Evolutionary conservation across 2,113 vertebrate species (phyloP).

Genomic region (Numida meleagris): DNA sequence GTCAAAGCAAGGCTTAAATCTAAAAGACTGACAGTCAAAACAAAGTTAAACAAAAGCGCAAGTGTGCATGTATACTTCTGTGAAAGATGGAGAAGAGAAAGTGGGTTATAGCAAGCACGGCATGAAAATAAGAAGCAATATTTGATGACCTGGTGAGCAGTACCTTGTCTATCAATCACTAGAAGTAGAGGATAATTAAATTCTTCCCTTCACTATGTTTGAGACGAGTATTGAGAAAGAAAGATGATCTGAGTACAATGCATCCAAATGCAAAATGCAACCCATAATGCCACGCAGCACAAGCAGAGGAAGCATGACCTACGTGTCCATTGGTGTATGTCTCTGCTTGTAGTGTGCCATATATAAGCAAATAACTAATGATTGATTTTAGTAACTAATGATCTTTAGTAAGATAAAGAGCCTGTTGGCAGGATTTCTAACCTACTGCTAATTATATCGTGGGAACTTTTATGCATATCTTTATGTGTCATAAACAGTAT

Average conservation of each 20-base stretch:
- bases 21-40: not conserved
- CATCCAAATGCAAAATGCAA: not conserved
- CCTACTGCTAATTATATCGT: not conserved
- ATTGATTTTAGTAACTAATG: not conserved
- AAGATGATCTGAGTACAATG: not conserved
- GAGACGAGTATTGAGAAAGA: not conserved
- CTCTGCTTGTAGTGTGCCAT: not conserved
- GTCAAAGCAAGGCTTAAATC: not conserved
- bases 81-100: not conserved
- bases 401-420: not conserved
- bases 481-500: accelerated
- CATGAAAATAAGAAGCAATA: not conserved
- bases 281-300: not conserved
- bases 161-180: not conserved
- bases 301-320: not conserved
- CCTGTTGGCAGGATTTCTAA: not conserved
- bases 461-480: not conserved
- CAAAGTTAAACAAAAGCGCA: not conserved
- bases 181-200: not conserved
- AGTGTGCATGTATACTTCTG: not conserved
- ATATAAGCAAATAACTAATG: not conserved
- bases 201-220: not conserved
- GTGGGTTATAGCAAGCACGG: not conserved
- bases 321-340: not conserved
- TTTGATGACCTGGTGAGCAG: not conserved